These are phyloP conservation scores for Philypnodon macrostomus DNA, from an alignment of 2,797 vertebrate species.

Conservation along the genomic window DNA sequence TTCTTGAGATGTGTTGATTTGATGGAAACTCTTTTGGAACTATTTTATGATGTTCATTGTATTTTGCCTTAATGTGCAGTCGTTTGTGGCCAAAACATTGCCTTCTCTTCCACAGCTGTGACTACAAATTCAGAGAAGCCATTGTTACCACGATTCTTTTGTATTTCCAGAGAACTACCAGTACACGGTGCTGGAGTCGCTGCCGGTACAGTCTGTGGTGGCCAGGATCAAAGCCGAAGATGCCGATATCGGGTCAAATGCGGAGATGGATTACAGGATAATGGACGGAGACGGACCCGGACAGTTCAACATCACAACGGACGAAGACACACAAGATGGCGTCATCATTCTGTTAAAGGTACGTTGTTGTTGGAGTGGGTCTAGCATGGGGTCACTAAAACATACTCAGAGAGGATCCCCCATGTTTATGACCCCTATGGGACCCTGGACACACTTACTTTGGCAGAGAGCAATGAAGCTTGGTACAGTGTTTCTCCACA, in stretches of 20 bases:
- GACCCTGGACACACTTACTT: too few relatives aligned
- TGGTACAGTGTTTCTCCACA: too few relatives aligned
- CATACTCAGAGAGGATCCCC: too few relatives aligned
- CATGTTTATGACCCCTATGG: too few relatives aligned
- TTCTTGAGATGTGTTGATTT: too few relatives aligned
- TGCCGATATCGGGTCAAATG: conserved; percentile 88
- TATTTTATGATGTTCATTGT: too few relatives aligned
- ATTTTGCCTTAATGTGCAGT: conserved; percentile 7
- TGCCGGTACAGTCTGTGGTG: conserved; percentile 86
- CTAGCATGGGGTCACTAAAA: too few relatives aligned
- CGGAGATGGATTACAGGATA: conserved; percentile 95
- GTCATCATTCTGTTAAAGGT: conserved; percentile 90
- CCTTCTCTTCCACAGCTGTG: conserved; percentile 5
- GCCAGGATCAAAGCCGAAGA: conserved; percentile 91
- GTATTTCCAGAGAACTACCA: conserved; percentile 85
- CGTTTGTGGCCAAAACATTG: background rate
- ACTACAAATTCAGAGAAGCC: background rate
- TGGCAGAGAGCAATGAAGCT: too few relatives aligned
- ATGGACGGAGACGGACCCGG: conserved; percentile 87
- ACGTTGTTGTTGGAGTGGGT: conserved; percentile 20
- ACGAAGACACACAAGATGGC: conserved; percentile 91
- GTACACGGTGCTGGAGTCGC: conserved; percentile 87
- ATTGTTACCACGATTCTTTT: conserved; percentile 37
- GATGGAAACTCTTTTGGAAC: too few relatives aligned
- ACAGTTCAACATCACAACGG: conserved; percentile 89